Evolutionary conservation across 2,797 vertebrate species (phyloP).

Genomic region (Neomorphus geoffroyi): DNA sequence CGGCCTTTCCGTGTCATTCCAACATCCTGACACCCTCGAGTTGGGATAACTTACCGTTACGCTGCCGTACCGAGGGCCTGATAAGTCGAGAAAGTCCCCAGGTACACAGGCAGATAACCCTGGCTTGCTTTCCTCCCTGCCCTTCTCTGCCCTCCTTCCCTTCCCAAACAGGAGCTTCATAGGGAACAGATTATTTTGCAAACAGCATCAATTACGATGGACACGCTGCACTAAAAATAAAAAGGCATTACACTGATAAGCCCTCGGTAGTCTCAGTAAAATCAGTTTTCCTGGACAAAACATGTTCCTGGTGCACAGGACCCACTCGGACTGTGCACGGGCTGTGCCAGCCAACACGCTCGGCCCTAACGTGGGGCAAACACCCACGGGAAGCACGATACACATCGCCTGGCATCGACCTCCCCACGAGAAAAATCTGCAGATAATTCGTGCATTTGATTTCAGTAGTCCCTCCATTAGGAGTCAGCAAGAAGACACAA

Average conservation of each 20-base stretch:
- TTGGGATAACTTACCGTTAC: too few relatives aligned
- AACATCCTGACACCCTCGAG: too few relatives aligned
- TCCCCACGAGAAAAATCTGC: neutral
- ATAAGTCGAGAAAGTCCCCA: too few relatives aligned
- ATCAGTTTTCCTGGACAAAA: too few relatives aligned
- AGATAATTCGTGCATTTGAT: neutral
- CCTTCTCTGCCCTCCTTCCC: neutral
- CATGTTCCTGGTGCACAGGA: fast-evolving
- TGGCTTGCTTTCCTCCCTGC: fast-evolving
- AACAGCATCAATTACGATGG: neutral
- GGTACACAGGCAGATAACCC: too few relatives aligned
- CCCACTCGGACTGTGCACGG: fast-evolving
- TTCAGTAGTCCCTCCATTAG: fast-evolving
- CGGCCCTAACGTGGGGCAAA: neutral
- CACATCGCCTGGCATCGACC: fast-evolving
- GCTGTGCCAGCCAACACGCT: neutral
- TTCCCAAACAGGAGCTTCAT: neutral
- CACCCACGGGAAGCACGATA: neutral
- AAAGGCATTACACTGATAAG: neutral
- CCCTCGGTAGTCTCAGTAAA: too few relatives aligned
- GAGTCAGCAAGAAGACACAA: neutral
- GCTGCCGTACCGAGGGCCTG: neutral
- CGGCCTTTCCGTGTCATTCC: too few relatives aligned
- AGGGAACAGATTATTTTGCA: neutral
- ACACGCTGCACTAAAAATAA: fast-evolving